A percentile compares a stretch with the other conserved stretches of the same genome.
phyloP scores from a whole-genome alignment of 2,888 invertebrate species.

The Electrophaes corylata region DNA sequence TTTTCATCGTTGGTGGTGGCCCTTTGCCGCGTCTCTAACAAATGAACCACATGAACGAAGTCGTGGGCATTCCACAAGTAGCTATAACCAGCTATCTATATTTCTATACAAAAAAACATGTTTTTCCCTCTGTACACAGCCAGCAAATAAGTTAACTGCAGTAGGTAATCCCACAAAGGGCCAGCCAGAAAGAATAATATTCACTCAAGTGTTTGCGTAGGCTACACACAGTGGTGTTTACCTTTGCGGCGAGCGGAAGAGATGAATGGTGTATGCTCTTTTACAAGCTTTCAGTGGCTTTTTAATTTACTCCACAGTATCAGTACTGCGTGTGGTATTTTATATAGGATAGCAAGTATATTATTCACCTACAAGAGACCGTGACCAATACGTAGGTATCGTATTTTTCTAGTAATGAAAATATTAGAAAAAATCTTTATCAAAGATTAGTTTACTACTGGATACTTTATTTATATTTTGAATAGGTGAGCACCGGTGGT shows the following conservation, averaged over 20 bases:
- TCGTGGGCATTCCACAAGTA: background rate
- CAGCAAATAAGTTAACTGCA: slow-evolving; percentile 34
- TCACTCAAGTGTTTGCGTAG: slow-evolving; percentile 36
- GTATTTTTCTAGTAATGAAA: too few relatives aligned
- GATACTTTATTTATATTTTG: too few relatives aligned
- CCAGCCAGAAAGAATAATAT: slow-evolving; percentile 34
- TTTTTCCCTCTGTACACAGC: slow-evolving; percentile 19
- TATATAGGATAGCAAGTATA: background rate
- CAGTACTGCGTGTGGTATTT: background rate
- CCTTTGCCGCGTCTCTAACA: too few relatives aligned
- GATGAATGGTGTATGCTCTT: slow-evolving; percentile 32
- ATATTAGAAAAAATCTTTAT: too few relatives aligned
- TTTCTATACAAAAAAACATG: slow-evolving; percentile 10
- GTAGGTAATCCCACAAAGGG: slow-evolving; percentile 35
- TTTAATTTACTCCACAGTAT: slow-evolving; percentile 14
- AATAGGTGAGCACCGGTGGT: too few relatives aligned
- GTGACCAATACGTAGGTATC: too few relatives aligned
- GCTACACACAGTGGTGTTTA: slow-evolving; percentile 33
- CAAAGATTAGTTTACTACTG: too few relatives aligned
- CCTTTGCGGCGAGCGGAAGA: slow-evolving; percentile 31
- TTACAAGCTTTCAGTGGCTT: slow-evolving; percentile 8
- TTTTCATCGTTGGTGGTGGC: too few relatives aligned
- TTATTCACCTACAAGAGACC: background rate
- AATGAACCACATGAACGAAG: background rate
- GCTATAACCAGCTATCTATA: background rate